Conservation (phyloP, 2,113 vertebrate species). For the Benitochromis conjunctus region DNA sequence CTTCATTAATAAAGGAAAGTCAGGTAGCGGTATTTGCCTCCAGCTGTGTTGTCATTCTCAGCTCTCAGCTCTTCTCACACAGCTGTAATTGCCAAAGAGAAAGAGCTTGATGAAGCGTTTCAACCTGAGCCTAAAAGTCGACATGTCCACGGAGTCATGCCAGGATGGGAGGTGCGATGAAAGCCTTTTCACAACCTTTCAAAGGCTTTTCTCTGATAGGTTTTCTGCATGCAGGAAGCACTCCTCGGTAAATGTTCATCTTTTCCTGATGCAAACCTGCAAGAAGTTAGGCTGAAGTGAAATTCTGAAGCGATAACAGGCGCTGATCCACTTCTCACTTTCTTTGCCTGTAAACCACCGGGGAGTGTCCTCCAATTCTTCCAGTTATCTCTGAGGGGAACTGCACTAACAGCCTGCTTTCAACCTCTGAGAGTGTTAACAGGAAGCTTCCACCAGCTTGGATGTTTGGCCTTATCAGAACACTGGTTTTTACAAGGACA, state of each 20-base stretch:
- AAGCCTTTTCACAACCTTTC: slow-evolving; percentile 30
- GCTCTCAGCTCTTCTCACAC: not conserved
- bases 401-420: slow-evolving; percentile 3
- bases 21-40: not conserved
- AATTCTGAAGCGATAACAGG: slow-evolving; percentile 12
- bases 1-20: slow-evolving; percentile 18
- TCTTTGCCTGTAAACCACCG: not conserved
- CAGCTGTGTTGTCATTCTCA: not conserved
- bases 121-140: not conserved
- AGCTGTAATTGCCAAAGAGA: not conserved
- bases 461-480: not conserved
- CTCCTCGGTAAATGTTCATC: not conserved
- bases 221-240: not conserved
- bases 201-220: not conserved
- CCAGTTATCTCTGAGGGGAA: slow-evolving; percentile 13
- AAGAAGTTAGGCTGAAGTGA: not conserved
- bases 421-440: not conserved
- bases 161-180: not conserved
- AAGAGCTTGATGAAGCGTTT: slow-evolving; percentile 12
- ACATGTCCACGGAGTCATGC: not conserved
- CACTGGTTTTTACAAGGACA: not conserved
- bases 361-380: slow-evolving; percentile 11
- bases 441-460: not conserved
- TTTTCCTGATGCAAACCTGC: not conserved
- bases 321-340: slow-evolving; percentile 29